Evolutionary conservation across 2,113 vertebrate genomes (phyloP), one percentile per base, ranked within the genome.

Genomic region (Sakesphorus luctuosus): DNA sequence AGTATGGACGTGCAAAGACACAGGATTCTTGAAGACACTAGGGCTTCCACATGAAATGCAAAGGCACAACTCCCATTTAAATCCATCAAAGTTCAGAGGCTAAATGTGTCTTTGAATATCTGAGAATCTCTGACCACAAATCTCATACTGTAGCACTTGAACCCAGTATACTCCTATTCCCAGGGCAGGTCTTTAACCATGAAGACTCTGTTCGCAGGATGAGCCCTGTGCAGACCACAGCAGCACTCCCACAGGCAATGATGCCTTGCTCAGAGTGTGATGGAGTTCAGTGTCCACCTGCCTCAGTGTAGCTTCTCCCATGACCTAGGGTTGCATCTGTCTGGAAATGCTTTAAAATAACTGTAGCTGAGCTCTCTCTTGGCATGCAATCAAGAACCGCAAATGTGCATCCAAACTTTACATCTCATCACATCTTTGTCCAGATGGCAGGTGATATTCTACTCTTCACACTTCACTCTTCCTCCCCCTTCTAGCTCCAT

Each of bases 361-460:
- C 71, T 44, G 61, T 74, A 77, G 93, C 80, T 93, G 83, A 95
- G 94, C 76, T 92, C 86, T 77, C 85, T 75, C 65, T 26, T 95
- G 95, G 93, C 83, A 52, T 58, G 73, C 52, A 89, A 93, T 74
- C 83, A 92, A 93, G 78, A 92, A 86, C 72, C 38, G 0, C 94
- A 95, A 96, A 86, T 94, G 75, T 94, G 79, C 92, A 97, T 96
- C 88, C 92, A 93, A 94, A 92, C 93, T 89, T 90, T 81, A 86
- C 68, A 96, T 92, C 86, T 95, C 80, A 93, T 93, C 95, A 63
- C 73, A 93, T 95, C 93, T 95, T 94, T 96, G 94, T 96, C 91
- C 95, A 97, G 94, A 96, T 97, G 96, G 96, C 94, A 96, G 96
- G 94, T 97, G 94, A 94, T 97, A 97, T 97, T 95, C 95, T 91